phyloP scores from a whole-genome alignment of 2,888 invertebrate genomes.

The Cylindroiulus punctatus region DNA sequence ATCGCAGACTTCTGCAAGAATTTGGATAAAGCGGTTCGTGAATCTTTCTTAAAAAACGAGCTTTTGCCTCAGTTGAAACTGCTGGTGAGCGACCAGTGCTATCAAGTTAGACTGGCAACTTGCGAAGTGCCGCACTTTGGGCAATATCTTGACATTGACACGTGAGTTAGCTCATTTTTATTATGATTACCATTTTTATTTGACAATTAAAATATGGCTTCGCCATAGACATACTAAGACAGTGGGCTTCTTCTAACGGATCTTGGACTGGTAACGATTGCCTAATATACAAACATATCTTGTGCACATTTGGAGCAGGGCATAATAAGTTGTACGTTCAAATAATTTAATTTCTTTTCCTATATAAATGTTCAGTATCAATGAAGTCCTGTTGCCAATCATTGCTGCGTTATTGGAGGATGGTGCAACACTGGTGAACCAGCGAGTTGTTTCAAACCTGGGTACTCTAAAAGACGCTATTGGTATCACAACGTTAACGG shows the following conservation, averaged over 20 bases:
- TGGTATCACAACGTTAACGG: not conserved
- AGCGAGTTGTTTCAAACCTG: slow-evolving; percentile 24
- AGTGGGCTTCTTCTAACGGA: no score
- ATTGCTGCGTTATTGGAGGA: not conserved
- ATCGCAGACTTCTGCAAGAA: slow-evolving; percentile 46
- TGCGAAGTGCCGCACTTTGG: slow-evolving; percentile 5
- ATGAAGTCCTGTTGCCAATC: slow-evolving; percentile 3
- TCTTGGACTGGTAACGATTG: no score
- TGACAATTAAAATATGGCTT: no score
- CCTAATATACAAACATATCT: no score
- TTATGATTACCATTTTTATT: no score
- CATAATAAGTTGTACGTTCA: no score
- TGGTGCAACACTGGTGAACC: not conserved
- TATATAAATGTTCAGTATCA: not conserved
- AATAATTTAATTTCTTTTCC: not conserved
- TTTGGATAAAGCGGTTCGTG: slow-evolving; percentile 40
- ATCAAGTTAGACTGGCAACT: slow-evolving; percentile 49
- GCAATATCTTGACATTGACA: slow-evolving; percentile 10
- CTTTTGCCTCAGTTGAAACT: slow-evolving; percentile 44
- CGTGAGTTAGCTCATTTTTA: not conserved
- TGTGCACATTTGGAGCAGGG: no score
- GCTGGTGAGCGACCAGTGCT: not conserved
- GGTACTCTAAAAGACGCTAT: slow-evolving; percentile 12
- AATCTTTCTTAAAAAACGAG: slow-evolving; percentile 24
- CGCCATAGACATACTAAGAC: no score